phyloP scores from a whole-genome alignment of 2,797 vertebrate genomes.

The Pampus argenteus region DNA sequence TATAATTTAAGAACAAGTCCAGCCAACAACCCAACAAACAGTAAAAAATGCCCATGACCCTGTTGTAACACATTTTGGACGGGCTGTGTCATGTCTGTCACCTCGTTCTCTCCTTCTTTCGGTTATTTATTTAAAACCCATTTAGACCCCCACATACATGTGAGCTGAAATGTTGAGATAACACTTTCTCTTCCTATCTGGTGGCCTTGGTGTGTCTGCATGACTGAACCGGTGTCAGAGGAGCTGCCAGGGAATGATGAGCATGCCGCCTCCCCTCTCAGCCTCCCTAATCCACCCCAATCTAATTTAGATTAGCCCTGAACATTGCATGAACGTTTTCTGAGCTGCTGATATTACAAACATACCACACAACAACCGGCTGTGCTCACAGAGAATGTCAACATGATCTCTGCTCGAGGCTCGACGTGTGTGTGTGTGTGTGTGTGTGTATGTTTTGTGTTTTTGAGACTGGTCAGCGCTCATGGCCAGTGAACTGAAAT shows the following conservation, averaged over 20 bases:
- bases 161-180: conserved; percentile 5
- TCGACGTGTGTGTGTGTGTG: too few relatives aligned
- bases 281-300: conserved; percentile 55
- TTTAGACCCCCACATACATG: not conserved
- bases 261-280: conserved; percentile 31
- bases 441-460: too few relatives aligned
- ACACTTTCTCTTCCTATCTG: conserved; percentile 8
- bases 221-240: conserved; percentile 1
- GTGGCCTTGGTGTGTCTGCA: conserved; percentile 1
- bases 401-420: conserved; percentile 18
- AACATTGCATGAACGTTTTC: conserved; percentile 45
- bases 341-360: conserved; percentile 53
- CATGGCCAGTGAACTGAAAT: too few relatives aligned
- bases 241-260: conserved; percentile 49
- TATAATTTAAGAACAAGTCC: too few relatives aligned
- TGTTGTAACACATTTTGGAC: not conserved
- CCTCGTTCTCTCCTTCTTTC: not conserved
- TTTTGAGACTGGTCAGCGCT: too few relatives aligned
- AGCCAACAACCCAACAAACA: too few relatives aligned
- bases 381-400: conserved; percentile 41
- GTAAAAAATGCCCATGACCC: not conserved
- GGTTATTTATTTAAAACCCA: not conserved
- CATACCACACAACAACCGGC: conserved; percentile 27
- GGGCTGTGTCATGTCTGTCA: not conserved
- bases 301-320: conserved; percentile 66